Evolutionary conservation across 1,140 invertebrate species (phyloP).

Genomic region (Calephelis virginiensis): DNA sequence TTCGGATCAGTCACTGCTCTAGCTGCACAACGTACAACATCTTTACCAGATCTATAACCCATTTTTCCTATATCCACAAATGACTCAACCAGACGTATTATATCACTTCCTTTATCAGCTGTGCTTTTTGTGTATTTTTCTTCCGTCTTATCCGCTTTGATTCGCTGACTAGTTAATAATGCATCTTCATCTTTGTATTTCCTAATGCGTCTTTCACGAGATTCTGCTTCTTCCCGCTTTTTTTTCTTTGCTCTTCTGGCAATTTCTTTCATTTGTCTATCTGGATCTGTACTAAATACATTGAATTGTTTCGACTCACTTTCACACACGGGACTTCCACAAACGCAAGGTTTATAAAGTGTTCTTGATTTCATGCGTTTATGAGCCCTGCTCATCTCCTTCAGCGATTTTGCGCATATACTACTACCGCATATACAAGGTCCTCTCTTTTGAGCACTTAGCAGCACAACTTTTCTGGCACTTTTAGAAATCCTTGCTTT

Average conservation of each 20-base stretch:
- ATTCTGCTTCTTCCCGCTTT: conserved; percentile 21
- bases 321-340: conserved; percentile 30
- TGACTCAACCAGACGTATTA: conserved; percentile 35
- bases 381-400: background rate
- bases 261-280: conserved; percentile 20
- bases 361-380: background rate
- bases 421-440: conserved; percentile 5
- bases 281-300: conserved; percentile 14
- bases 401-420: conserved; percentile 4
- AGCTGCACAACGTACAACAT: conserved; percentile 24
- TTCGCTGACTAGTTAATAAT: conserved; percentile 21
- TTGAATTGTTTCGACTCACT: conserved; percentile 30
- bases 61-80: conserved; percentile 39
- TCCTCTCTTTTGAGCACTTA: background rate
- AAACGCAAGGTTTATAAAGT: conserved; percentile 22
- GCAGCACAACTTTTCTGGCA: conserved; percentile 4
- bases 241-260: conserved; percentile 17
- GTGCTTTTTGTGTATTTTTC: conserved; percentile 32
- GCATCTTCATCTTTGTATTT: conserved; percentile 25
- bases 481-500: conserved; percentile 1
- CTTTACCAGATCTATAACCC: conserved; percentile 24
- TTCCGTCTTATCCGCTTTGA: conserved; percentile 26
- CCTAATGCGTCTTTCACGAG: conserved; percentile 22
- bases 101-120: conserved; percentile 22
- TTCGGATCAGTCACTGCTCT: conserved; percentile 33